Base-by-base conservation (phyloP, 92 coral and sea anemone species). In the Palythoa heliodiscus region DNA sequence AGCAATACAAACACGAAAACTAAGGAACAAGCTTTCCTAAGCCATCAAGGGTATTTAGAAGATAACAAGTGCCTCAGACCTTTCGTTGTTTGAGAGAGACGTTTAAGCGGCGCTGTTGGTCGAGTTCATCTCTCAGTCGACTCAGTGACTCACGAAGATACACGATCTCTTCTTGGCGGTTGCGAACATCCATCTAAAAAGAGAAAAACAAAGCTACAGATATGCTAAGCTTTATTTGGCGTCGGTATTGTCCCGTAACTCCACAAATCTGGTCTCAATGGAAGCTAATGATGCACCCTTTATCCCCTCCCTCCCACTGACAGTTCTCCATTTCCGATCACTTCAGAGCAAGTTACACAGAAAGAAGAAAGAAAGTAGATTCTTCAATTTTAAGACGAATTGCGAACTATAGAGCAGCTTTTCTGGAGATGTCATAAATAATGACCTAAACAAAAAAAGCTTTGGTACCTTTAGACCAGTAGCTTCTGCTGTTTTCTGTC, bases 401-500 rank as follows among this genome's bases (percentile, higher is more conserved):
- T 43, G 5, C 50, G 4, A 43, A 43, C 6, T 5, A 5, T 6
- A 43, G 4, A 43, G n/a, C 6, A 43, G 7, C 0, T 43, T 43
- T 43, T 3, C 50, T 43, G 6, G 9, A 0, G 9, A 43, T 43
- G 50, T 43, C 9, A 8, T 13, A 13, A 52, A 13, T 13, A 52
- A 7, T 55, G 61, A 9, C 19, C 11, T 17, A 63, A 3, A 4
- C 4, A 6, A 63, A 3, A 3, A 4, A 5, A 58, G n/a, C 2
- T 17, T 16, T 71, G 19, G 5, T 66, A 93, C 98, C 93, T 91
- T 92, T 11, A 95, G 68, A 6, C 98, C 97, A 48, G 94, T 84
- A 11, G 95, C 97, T 63, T 95, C 98, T 4, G 98, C 97, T 52
- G 97, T 88, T 72, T 95, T 95, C 85, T 83, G 88, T 40, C 98